Percentiles rank a stretch among this genome's conserved stretches.
Conservation (phyloP, 2,888 invertebrate genomes). For the Erebia palarica region DNA sequence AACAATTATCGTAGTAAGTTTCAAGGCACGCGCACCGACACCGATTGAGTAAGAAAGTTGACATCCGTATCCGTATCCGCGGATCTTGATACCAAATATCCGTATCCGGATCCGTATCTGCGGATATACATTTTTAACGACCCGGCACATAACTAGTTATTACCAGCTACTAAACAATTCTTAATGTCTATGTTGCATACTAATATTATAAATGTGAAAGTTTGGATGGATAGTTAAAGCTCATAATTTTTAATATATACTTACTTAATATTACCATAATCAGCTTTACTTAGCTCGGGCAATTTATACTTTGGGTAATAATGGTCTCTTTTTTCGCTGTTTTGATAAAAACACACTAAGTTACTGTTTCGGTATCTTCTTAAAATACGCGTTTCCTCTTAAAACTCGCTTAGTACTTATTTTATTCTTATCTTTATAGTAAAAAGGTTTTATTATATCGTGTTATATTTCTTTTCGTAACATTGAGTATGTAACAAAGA, state of each 20-base stretch:
- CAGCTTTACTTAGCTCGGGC: neutral
- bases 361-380: neutral
- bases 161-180: neutral
- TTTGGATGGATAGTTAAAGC: neutral
- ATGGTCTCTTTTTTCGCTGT: neutral
- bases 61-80: too few relatives aligned
- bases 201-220: neutral
- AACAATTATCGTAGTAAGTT: too few relatives aligned
- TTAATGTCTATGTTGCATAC: neutral
- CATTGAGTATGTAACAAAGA: conserved; percentile 1
- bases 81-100: too few relatives aligned
- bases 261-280: neutral
- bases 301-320: neutral
- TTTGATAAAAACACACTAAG: neutral
- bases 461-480: neutral
- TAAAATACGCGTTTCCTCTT: neutral
- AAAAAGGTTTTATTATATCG: neutral
- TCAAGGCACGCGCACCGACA: too few relatives aligned
- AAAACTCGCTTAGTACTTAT: neutral
- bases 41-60: too few relatives aligned
- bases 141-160: too few relatives aligned
- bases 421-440: neutral
- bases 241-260: neutral
- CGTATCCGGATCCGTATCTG: too few relatives aligned
- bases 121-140: too few relatives aligned